Base-by-base conservation (phyloP, 2,113 vertebrate species). In the Neotragus pygmaeus region DNA sequence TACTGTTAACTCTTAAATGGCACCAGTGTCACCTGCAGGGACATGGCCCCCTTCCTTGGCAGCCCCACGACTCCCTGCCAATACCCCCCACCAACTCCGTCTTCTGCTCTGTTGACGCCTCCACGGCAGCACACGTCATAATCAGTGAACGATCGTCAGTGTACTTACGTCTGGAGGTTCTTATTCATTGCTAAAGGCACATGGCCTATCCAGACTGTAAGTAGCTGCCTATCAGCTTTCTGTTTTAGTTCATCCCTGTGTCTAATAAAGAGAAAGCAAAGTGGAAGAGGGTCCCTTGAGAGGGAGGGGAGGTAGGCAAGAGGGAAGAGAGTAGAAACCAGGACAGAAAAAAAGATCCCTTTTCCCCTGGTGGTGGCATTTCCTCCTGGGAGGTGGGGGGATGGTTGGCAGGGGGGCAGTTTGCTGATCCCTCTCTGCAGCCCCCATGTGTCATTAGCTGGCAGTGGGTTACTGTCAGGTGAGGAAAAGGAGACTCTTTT, bases 401-500 rank as follows among this genome's bases (percentile, higher is more conserved):
- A 53, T 21, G 90, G 92, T 88, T 83, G 62, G 49, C 19, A 13
- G 30, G n/a, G 87, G 95, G 78, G 83, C 92, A 36, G 8, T 58
- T 9, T 49, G 91, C 83, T 36, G n/a, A 45, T 51, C 15, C 47
- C 78, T 91, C 93, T 93, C 39, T 87, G 94, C n/a, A 78, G 80
- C 17, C 2, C 23, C 2, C 19, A 14, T 11, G 0, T 64, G 45
- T 81, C 82, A 16, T 21, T 53, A n/a, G 55, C 51, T 73, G 64
- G 55, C 53, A 73, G 15, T 15, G 75, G 82, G 53, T 58, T 78
- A 81, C 82, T 95, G 96, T 85, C 45, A n/a, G 28, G 92, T 58
- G 33, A 75, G 95, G 82, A 90, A 92, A 80, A 39, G 60, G 88
- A 84, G 96, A 25, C 28, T 90, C 33, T 25, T 27, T 96, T n/a